phyloP scores from a whole-genome alignment of 2,888 invertebrate genomes.

The Alcis repandata region DNA sequence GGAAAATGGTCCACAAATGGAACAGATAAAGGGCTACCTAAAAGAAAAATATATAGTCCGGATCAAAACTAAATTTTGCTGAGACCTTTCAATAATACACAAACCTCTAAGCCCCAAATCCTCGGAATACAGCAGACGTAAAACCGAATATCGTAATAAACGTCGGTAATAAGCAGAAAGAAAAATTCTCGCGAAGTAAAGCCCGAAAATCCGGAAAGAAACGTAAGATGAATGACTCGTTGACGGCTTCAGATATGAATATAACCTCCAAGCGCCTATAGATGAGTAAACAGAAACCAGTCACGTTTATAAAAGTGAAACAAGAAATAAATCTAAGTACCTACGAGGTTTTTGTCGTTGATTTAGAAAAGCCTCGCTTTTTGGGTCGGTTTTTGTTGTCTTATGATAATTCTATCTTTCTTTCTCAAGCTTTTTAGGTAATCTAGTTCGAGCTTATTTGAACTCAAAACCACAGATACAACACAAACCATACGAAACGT shows the following conservation, averaged over 20 bases:
- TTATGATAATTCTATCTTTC: too few species aligned
- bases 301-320: neutral
- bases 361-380: too few species aligned
- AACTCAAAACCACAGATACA: too few species aligned
- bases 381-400: too few species aligned
- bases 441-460: too few species aligned
- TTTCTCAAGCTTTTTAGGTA: too few species aligned
- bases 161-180: slow-evolving; percentile 16
- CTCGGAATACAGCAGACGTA: slow-evolving; percentile 3
- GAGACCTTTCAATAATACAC: neutral
- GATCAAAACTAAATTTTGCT: neutral
- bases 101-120: neutral
- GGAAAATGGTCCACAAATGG: too few species aligned
- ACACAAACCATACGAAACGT: too few species aligned
- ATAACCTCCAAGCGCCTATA: slow-evolving; percentile 5
- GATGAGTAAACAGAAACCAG: slow-evolving; percentile 1
- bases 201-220: slow-evolving; percentile 14
- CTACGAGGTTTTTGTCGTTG: too few species aligned
- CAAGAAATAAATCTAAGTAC: neutral
- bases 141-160: neutral
- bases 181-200: slow-evolving; percentile 13
- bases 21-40: too few species aligned
- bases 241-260: slow-evolving; percentile 33
- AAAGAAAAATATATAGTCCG: too few species aligned
- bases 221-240: slow-evolving; percentile 32